A percentile compares a stretch with the other conserved stretches of the same genome.
Conservation (phyloP, 1,140 invertebrate genomes). For the Drosophila grimshawi region DNA sequence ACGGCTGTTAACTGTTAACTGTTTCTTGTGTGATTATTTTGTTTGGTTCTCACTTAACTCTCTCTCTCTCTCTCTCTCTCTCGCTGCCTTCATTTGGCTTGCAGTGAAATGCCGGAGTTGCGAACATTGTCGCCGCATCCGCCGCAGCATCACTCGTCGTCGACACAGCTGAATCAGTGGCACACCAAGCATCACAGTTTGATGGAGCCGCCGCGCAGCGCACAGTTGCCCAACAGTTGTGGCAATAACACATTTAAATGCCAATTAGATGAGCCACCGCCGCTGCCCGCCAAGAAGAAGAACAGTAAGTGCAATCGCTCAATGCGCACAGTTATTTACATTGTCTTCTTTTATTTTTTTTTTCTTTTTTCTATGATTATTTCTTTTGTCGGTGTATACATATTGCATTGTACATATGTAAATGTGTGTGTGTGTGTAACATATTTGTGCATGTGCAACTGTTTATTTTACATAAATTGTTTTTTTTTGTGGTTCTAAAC, state of each 20-base stretch:
- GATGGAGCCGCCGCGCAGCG: conserved; percentile 65
- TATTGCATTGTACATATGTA: conserved; percentile 14
- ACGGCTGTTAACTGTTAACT: not conserved
- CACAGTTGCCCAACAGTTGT: conserved; percentile 52
- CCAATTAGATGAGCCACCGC: conserved; percentile 90
- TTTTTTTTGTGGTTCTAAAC: conserved; percentile 10
- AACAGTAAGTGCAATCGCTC: conserved; percentile 91
- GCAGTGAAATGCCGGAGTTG: conserved; percentile 65
- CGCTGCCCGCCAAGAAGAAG: conserved; percentile 95
- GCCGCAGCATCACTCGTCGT: conserved; percentile 40
- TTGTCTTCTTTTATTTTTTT: conserved; percentile 44
- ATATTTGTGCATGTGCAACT: conserved; percentile 8
- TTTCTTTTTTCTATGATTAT: conserved; percentile 51
- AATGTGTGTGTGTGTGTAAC: conserved; percentile 28
- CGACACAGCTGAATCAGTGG: conserved; percentile 64
- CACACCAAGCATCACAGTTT: conserved; percentile 78
- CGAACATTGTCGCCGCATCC: conserved; percentile 60
- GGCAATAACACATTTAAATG: conserved; percentile 63
- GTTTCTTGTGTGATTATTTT: not conserved
- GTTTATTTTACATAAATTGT: not conserved
- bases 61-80: not conserved
- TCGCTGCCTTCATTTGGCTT: no score
- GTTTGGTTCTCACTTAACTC: no score
- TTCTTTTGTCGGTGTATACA: conserved; percentile 17
- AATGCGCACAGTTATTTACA: conserved; percentile 60